These are phyloP conservation scores for Leucoraja erinaceus DNA, from an alignment of 2,113 vertebrate genomes.

Conservation along the genomic window DNA sequence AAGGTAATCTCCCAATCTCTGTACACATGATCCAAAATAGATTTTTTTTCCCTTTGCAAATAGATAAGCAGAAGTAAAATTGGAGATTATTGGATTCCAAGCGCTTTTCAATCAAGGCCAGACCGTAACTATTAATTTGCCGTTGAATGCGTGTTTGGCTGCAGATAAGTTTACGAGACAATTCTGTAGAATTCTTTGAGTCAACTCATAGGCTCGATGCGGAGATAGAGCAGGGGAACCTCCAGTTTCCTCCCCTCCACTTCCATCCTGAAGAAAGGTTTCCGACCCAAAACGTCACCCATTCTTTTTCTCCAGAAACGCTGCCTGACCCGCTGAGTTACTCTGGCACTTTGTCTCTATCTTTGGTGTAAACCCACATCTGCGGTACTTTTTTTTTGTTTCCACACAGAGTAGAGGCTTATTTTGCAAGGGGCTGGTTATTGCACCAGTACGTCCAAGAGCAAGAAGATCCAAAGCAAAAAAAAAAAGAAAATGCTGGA, in stretches of 20 bases:
- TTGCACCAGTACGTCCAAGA: not conserved
- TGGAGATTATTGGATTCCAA: not conserved
- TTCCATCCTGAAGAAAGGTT: no score
- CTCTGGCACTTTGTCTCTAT: no score
- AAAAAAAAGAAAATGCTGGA: no score
- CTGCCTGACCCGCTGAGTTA: no score
- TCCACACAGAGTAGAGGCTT: not conserved
- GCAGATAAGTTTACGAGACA: not conserved
- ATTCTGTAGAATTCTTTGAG: not conserved
- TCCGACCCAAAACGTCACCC: no score
- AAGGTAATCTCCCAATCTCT: not conserved
- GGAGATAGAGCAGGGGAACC: not conserved
- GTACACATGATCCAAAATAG: not conserved
- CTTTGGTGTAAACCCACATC: no score
- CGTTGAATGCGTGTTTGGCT: not conserved
- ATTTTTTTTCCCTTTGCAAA: not conserved
- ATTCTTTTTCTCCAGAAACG: no score
- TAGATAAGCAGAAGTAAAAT: no score
- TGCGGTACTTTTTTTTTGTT: no score
- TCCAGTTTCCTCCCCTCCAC: no score
- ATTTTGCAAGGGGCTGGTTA: not conserved
- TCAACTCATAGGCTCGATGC: not conserved
- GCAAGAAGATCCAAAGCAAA: not conserved
- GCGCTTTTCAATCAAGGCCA: not conserved
- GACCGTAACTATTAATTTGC: not conserved